Percentiles rank a stretch among this genome's conserved stretches.
These are phyloP conservation scores for Enteromius trimaculatus DNA, from an alignment of 2,797 vertebrate species.

Conservation along the genomic window DNA sequence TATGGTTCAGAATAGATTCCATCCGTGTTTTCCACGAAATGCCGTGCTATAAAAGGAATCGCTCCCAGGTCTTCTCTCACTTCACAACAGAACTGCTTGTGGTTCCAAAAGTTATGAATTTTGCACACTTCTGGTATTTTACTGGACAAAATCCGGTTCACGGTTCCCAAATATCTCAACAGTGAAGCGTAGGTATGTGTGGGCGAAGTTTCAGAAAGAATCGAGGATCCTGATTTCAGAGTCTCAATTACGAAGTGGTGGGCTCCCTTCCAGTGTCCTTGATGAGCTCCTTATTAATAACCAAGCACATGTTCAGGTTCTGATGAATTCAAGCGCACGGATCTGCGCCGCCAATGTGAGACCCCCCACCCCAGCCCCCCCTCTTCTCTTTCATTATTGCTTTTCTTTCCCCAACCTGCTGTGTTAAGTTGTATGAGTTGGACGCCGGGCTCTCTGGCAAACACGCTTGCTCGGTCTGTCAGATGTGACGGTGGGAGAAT, in stretches of 20 bases:
- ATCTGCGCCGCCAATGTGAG: conserved; percentile 50
- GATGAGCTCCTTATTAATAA: conserved; percentile 66
- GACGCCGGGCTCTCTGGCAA: conserved; percentile 61
- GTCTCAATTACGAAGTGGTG: conserved; percentile 61
- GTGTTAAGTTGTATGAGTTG: conserved; percentile 68
- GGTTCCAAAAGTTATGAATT: background rate
- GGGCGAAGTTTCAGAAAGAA: conserved; percentile 29
- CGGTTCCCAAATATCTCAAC: background rate
- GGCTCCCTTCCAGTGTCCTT: conserved; percentile 56
- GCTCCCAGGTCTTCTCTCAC: background rate
- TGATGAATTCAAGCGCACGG: conserved; percentile 67
- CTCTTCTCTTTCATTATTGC: conserved; percentile 55
- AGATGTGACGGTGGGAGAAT: conserved; percentile 61
- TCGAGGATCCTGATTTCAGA: conserved; percentile 58
- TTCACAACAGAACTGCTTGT: background rate
- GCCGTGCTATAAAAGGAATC: background rate
- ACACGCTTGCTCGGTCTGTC: conserved; percentile 57
- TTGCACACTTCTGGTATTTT: background rate
- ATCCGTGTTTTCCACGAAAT: background rate
- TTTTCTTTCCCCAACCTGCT: conserved; percentile 60
- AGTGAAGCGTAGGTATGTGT: background rate
- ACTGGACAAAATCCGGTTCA: background rate
- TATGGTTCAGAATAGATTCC: background rate
- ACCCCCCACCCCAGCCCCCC: conserved; percentile 52
- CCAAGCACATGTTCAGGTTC: conserved; percentile 58